phyloP scores from a whole-genome alignment of 2,888 invertebrate genomes.

The Parthenolecanium corni region DNA sequence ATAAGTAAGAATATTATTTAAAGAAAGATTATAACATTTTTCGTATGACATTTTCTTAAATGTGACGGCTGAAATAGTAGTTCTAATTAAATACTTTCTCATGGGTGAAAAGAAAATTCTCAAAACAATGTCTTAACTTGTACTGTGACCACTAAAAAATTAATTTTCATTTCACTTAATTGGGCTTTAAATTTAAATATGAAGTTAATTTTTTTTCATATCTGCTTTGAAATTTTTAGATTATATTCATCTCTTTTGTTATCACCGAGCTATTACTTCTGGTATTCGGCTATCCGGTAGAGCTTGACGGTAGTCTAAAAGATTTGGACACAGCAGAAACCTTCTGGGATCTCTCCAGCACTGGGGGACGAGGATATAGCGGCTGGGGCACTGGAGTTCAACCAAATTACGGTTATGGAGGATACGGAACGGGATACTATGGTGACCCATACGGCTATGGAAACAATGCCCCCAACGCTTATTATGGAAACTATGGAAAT shows the following conservation, averaged over 20 bases:
- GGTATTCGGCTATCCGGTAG: not conserved
- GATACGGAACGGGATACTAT: too few species aligned
- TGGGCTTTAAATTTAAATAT: too few species aligned
- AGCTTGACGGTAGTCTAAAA: not conserved
- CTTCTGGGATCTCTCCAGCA: constrained; percentile 13
- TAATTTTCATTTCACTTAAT: too few species aligned
- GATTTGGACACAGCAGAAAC: constrained; percentile 26
- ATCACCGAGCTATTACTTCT: not conserved
- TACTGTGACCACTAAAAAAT: too few species aligned
- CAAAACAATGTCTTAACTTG: too few species aligned
- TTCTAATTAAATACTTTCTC: too few species aligned
- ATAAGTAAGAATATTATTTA: too few species aligned
- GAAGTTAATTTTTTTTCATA: not conserved
- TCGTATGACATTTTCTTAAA: too few species aligned
- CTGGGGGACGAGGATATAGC: constrained; percentile 20
- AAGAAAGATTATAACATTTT: too few species aligned
- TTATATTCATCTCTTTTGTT: not conserved
- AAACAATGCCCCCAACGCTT: not conserved
- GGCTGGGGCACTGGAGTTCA: constrained; percentile 23
- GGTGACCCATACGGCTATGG: constrained; percentile 4
- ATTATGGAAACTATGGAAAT: not conserved
- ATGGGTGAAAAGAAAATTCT: too few species aligned
- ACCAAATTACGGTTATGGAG: not conserved
- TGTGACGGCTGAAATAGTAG: too few species aligned
- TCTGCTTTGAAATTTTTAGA: not conserved